Evolutionary conservation across 2,888 invertebrate genomes (phyloP), one percentile per base, ranked within the genome.

Genomic region (Phyto melanocephala): DNA sequence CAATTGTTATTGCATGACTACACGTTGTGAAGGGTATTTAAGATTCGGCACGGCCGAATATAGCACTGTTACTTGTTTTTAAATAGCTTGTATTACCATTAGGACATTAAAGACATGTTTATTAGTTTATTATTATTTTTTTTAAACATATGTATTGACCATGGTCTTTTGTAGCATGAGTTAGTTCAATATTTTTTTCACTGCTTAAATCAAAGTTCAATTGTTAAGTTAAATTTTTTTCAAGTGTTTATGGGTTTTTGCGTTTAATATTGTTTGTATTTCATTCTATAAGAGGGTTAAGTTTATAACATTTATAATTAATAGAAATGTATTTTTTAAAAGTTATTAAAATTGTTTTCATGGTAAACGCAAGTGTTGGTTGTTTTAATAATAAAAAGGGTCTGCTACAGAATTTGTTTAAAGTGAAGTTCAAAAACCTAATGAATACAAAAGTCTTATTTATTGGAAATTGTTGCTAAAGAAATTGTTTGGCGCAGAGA

Each of bases 381-480:
- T 45, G 11, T 45, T 56, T 33, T 37, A 11, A 17, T 35, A 22
- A 15, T 28, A 15, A 37, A 13, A 15, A 7, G 28, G 62, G 72
- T 72, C 71, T 72, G 22, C 1, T 47, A 20, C 10, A 70, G 42
- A 33, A 15, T 56, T 56, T 35, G 13, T 40, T 60, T 8, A n/a
- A 74, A 62, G 2, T 15, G 5, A 75, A 65, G 63, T 45, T 75
- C 65, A 75, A 45, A 65, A 75, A 56, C 42, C 65, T 6, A 13
- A 17, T 22, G 8, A 35, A 20, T 65, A 4, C 1, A 22, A 15
- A 15, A n/a, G 22, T 22, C 3, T 20, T 33, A 22, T 0, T 20
- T n/a, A n/a, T n/a, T n/a, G n/a, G n/a, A n/a, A n/a, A n/a, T n/a
- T n/a, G n/a, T n/a, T n/a, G n/a, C n/a, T n/a, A n/a, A n/a, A n/a